phyloP scores from a whole-genome alignment of 1,140 invertebrate species.

The Hormaphis cornu region DNA sequence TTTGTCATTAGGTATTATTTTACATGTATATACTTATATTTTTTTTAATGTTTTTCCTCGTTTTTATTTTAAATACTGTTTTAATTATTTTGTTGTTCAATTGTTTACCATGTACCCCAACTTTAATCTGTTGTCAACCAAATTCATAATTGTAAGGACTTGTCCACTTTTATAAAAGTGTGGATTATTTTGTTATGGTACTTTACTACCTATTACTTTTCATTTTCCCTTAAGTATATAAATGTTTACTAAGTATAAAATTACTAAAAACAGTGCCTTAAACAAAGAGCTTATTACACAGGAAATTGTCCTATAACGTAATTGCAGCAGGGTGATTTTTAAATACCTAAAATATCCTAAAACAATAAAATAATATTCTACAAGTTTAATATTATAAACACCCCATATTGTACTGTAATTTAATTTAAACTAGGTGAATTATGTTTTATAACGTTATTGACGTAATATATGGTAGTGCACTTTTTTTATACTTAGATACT shows the following conservation, averaged over 20 bases:
- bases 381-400: no score
- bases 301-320: neutral
- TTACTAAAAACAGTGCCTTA: slow-evolving; percentile 19
- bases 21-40: neutral
- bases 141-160: slow-evolving; percentile 2
- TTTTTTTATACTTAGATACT: neutral
- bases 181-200: neutral
- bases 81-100: neutral
- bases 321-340: slow-evolving; percentile 13
- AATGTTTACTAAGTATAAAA: neutral
- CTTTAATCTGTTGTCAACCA: no score
- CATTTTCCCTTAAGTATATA: neutral
- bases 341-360: neutral
- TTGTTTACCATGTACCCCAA: no score
- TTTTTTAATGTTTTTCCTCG: neutral
- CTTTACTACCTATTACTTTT: neutral
- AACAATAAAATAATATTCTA: neutral
- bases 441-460: neutral
- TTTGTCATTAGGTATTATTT: neutral
- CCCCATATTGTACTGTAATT: neutral
- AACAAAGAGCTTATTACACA: slow-evolving; percentile 10
- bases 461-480: neutral
- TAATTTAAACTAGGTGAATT: neutral
- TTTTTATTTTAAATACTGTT: neutral
- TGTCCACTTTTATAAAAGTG: slow-evolving; percentile 2